These are phyloP conservation scores for Tyto alba DNA, from an alignment of 2,113 vertebrate species.

Conservation along the genomic window DNA sequence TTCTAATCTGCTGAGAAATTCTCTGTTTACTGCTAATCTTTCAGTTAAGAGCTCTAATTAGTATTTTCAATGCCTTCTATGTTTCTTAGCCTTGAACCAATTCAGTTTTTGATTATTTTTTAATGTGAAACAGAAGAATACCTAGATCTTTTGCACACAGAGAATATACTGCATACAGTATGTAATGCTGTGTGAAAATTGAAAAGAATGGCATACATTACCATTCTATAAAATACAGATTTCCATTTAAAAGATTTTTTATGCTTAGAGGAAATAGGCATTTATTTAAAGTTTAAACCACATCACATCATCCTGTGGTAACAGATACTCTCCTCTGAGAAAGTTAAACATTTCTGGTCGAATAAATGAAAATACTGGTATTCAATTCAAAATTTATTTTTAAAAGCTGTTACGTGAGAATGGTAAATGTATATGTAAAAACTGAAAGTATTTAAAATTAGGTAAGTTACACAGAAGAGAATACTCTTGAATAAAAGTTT, in stretches of 20 bases:
- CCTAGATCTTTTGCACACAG: conserved; percentile 55
- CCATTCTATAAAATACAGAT: conserved; percentile 56
- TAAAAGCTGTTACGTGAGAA: background rate
- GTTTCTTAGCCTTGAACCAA: conserved; percentile 9
- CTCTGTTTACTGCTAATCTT: conserved; percentile 18
- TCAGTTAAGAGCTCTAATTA: background rate
- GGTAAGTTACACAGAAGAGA: background rate
- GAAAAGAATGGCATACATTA: conserved; percentile 61
- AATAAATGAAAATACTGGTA: conserved; percentile 24
- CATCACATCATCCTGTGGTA: conserved; percentile 53
- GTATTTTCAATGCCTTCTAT: background rate
- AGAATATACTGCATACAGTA: conserved; percentile 47
- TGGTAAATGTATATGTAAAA: background rate
- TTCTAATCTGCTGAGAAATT: background rate
- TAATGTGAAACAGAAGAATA: conserved; percentile 65
- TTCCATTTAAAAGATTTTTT: conserved; percentile 46
- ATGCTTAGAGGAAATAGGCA: conserved; percentile 60
- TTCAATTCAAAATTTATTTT: background rate
- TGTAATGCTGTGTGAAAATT: conserved; percentile 67
- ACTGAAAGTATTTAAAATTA: background rate
- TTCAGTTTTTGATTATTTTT: conserved; percentile 54
- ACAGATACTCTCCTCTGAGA: conserved; percentile 38
- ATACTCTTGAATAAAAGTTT: background rate
- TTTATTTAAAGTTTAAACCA: conserved; percentile 67
- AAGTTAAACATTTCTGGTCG: conserved; percentile 29